Conservation (phyloP, 2,888 invertebrate species). For the Sinohyriopsis cumingii region DNA sequence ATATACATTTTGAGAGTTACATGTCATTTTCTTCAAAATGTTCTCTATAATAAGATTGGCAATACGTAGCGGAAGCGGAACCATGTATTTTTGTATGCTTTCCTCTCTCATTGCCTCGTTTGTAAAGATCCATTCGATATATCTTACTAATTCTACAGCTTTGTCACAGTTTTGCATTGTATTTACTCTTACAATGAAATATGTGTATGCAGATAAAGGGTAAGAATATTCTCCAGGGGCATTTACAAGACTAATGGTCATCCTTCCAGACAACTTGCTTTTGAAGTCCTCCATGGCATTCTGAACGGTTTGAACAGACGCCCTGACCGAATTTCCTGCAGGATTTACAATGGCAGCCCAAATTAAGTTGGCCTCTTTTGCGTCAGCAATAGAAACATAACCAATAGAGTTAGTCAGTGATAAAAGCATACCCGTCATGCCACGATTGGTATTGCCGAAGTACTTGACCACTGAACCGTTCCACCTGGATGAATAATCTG, state of each 20-base stretch:
- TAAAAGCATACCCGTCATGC: conserved; percentile 51
- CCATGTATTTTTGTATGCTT: conserved; percentile 41
- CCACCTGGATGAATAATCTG: conserved; percentile 31
- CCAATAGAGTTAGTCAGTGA: conserved; percentile 57
- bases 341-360: conserved; percentile 51
- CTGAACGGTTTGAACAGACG: conserved; percentile 41
- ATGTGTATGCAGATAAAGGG: conserved; percentile 64
- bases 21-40: conserved; percentile 51
- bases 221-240: conserved; percentile 36
- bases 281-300: conserved; percentile 48
- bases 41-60: conserved; percentile 24
- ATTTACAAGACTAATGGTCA: conserved; percentile 40
- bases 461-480: conserved; percentile 32
- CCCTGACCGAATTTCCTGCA: conserved; percentile 36
- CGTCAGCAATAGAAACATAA: conserved; percentile 59
- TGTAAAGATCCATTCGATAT: conserved; percentile 57
- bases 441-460: conserved; percentile 49
- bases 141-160: conserved; percentile 62
- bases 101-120: conserved; percentile 26
- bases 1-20: conserved; percentile 48
- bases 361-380: conserved; percentile 22
- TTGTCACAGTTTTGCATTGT: conserved; percentile 46
- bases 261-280: conserved; percentile 1
- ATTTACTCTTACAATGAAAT: conserved; percentile 53
- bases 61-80: conserved; percentile 45